Conservation (phyloP, 2,113 vertebrate species). For the Excalfactoria chinensis region DNA sequence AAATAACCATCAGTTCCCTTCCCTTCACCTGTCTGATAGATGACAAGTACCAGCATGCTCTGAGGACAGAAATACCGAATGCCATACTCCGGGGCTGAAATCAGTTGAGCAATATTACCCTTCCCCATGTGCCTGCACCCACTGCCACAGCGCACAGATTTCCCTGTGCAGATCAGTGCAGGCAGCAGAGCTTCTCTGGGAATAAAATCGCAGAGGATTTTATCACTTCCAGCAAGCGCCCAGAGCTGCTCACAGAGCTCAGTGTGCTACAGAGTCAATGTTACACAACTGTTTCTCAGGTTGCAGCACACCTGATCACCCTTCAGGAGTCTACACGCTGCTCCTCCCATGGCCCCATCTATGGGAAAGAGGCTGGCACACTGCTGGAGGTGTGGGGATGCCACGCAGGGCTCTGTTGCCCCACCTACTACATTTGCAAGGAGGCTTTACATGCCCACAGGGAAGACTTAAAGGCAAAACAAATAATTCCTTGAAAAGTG, state of each 20-base stretch:
- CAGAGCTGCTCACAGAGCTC: background rate
- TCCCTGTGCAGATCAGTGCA: background rate
- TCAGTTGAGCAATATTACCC: constrained; percentile 41
- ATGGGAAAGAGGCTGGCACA: background rate
- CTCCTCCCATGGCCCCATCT: background rate
- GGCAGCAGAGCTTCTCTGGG: background rate
- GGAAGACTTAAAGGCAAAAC: constrained; percentile 32
- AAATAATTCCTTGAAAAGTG: constrained; percentile 13
- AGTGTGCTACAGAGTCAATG: background rate
- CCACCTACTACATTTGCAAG: background rate
- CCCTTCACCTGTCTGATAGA: constrained; percentile 23
- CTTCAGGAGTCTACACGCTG: background rate
- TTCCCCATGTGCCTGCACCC: background rate
- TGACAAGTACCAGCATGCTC: background rate
- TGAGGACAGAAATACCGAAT: constrained; percentile 55
- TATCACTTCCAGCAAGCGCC: background rate
- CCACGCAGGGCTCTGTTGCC: background rate
- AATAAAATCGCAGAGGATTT: background rate
- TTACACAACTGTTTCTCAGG: background rate
- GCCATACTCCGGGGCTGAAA: constrained; percentile 52
- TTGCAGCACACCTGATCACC: background rate
- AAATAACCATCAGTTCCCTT: background rate
- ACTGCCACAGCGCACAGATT: background rate
- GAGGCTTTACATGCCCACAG: constrained; percentile 28
- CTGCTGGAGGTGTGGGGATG: background rate